Evolutionary conservation across 2,797 vertebrate species (phyloP).

Genomic region (Chrysocyon brachyurus): DNA sequence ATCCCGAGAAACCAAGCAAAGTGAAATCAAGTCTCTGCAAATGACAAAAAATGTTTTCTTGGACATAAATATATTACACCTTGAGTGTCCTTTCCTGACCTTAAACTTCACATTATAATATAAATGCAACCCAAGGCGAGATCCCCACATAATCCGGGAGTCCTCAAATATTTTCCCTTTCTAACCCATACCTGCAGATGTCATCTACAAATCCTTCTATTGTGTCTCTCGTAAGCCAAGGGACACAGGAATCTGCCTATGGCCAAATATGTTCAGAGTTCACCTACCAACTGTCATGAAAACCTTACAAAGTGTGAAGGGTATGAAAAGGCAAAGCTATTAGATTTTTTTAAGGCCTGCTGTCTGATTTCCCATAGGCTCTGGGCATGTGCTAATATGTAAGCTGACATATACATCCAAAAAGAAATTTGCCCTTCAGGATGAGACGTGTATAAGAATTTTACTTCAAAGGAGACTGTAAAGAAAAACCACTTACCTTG

Average conservation of each 20-base stretch:
- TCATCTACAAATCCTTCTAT: neutral
- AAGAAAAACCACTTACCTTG: slow-evolving; percentile 31
- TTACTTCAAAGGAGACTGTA: slow-evolving; percentile 52
- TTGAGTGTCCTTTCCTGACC: slow-evolving; percentile 10
- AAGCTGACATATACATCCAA: neutral
- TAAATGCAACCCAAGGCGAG: slow-evolving; percentile 20
- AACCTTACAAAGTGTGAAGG: neutral
- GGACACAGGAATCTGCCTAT: slow-evolving; percentile 1
- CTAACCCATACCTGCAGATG: neutral
- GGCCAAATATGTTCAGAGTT: neutral
- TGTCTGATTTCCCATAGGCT: slow-evolving; percentile 3
- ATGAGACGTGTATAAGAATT: neutral
- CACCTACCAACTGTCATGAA: neutral
- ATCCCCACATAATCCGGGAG: slow-evolving; percentile 41
- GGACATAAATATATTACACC: neutral
- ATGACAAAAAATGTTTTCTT: slow-evolving; percentile 19
- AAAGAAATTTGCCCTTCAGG: slow-evolving; percentile 44
- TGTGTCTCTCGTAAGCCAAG: neutral
- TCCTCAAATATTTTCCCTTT: neutral
- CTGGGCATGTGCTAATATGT: neutral
- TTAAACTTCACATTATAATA: slow-evolving; percentile 36
- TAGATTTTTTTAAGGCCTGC: neutral
- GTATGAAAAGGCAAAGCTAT: slow-evolving; percentile 5
- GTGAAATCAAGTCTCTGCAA: neutral
- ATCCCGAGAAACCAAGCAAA: neutral